Evolutionary conservation across 2,113 vertebrate species (phyloP).

Genomic region (Xenus cinereus): DNA sequence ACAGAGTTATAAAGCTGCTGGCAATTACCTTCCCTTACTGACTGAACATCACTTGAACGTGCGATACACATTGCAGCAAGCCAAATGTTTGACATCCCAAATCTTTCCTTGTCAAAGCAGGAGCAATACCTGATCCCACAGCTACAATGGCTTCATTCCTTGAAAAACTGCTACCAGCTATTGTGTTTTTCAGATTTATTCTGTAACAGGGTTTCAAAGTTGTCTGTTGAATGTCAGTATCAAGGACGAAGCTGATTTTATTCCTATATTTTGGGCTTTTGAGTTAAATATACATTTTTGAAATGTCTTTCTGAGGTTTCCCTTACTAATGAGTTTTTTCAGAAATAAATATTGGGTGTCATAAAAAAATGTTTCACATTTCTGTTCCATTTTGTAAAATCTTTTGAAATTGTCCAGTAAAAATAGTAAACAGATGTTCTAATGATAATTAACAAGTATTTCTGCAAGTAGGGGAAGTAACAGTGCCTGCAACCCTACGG

Average conservation of each 20-base stretch:
- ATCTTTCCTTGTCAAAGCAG: background rate
- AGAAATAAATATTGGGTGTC: constrained; percentile 9
- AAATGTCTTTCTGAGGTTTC: background rate
- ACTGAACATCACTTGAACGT: background rate
- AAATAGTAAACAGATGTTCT: constrained; percentile 13
- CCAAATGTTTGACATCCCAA: background rate
- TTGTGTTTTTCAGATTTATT: background rate
- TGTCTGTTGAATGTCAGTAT: background rate
- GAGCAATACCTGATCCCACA: background rate
- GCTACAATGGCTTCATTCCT: background rate
- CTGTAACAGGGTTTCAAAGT: background rate
- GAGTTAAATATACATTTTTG: background rate
- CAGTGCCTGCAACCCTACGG: background rate
- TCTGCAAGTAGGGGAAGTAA: background rate
- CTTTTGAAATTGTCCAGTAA: background rate
- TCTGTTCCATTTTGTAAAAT: background rate
- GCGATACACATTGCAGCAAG: background rate
- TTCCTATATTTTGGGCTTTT: background rate
- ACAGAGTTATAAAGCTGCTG: background rate
- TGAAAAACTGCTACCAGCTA: background rate
- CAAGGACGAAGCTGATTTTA: background rate
- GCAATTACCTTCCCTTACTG: background rate
- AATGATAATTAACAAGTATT: constrained; percentile 8
- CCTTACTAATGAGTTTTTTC: background rate
- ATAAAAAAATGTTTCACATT: background rate